Percentiles rank a stretch among this genome's conserved stretches.
Conservation (phyloP, 2,113 vertebrate species). For the Erythrolamprus reginae region DNA sequence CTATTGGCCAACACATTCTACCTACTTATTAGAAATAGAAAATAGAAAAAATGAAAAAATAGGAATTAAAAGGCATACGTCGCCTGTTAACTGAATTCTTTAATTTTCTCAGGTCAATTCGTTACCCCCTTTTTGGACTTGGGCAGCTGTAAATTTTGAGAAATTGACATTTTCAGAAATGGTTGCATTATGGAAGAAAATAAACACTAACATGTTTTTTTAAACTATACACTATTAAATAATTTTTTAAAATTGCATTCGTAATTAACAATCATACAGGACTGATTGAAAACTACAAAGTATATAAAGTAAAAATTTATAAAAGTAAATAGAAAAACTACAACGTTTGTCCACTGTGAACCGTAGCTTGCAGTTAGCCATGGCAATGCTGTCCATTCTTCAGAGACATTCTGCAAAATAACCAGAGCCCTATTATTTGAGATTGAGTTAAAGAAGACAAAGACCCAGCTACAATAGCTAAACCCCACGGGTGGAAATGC, state of each 20-base stretch:
- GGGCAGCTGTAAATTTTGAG: conserved; percentile 71
- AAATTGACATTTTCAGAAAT: conserved; percentile 72
- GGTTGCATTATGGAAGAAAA: conserved; percentile 67
- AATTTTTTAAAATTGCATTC: conserved; percentile 55
- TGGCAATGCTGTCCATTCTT: conserved; percentile 72
- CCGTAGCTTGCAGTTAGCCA: conserved; percentile 72
- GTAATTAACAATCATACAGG: conserved; percentile 62
- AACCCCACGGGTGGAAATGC: conserved; percentile 61
- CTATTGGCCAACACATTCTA: conserved; percentile 58
- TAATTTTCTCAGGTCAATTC: conserved; percentile 66
- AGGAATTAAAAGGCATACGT: conserved; percentile 66
- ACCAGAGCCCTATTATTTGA: conserved; percentile 77
- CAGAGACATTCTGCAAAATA: conserved; percentile 77
- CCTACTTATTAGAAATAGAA: conserved; percentile 60
- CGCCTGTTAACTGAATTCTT: conserved; percentile 70
- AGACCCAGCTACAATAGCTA: conserved; percentile 66
- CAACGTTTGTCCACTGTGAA: conserved; percentile 73
- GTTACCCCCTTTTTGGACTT: conserved; percentile 63
- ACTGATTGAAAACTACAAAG: conserved; percentile 60
- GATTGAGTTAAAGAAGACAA: conserved; percentile 61
- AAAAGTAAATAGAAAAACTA: conserved; percentile 71
- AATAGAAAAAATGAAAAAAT: conserved; percentile 61
- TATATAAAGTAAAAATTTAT: conserved; percentile 51
- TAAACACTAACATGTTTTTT: conserved; percentile 60
- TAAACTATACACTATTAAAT: conserved; percentile 50